A percentile compares a stretch with the other conserved stretches of the same genome.
phyloP scores from a whole-genome alignment of 2,888 invertebrate species.

The Danaus chrysippus region DNA sequence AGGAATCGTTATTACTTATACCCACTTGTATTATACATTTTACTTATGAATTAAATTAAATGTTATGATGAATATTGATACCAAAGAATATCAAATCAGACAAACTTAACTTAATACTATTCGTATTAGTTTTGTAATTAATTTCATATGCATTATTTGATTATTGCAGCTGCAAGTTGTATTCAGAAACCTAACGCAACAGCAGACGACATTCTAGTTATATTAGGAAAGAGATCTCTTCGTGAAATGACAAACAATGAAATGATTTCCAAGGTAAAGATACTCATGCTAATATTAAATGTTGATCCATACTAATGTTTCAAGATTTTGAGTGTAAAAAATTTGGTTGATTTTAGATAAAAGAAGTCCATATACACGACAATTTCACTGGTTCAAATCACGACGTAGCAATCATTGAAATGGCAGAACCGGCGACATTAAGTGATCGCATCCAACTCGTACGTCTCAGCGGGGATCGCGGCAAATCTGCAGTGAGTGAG shows the following conservation, averaged over 20 bases:
- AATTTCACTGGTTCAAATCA: conserved; percentile 46
- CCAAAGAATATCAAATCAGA: too few species aligned
- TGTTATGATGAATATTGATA: too few species aligned
- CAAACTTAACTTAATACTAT: too few species aligned
- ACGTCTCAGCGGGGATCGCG: conserved; percentile 33
- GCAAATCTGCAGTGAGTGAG: conserved; percentile 29
- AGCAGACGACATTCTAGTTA: conserved; percentile 48
- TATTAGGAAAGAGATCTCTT: conserved; percentile 60
- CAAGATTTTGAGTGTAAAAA: neutral
- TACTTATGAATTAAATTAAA: too few species aligned
- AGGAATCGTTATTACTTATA: too few species aligned
- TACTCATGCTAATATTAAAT: neutral
- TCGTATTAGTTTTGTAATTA: too few species aligned
- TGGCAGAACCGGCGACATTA: conserved; percentile 43
- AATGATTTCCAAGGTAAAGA: conserved; percentile 47
- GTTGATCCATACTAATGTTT: conserved; percentile 1
- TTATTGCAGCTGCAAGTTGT: conserved; percentile 55
- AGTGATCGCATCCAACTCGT: conserved; percentile 41
- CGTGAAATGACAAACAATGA: conserved; percentile 45
- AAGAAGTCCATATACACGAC: conserved; percentile 46
- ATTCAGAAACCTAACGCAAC: conserved; percentile 36
- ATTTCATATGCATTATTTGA: conserved; percentile 9
- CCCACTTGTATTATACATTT: too few species aligned
- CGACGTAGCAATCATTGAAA: conserved; percentile 50
- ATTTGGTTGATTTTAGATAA: conserved; percentile 45